Percentiles rank a stretch among this genome's conserved stretches.
Conservation (phyloP, 1,140 invertebrate genomes). For the Heliothis virescens region DNA sequence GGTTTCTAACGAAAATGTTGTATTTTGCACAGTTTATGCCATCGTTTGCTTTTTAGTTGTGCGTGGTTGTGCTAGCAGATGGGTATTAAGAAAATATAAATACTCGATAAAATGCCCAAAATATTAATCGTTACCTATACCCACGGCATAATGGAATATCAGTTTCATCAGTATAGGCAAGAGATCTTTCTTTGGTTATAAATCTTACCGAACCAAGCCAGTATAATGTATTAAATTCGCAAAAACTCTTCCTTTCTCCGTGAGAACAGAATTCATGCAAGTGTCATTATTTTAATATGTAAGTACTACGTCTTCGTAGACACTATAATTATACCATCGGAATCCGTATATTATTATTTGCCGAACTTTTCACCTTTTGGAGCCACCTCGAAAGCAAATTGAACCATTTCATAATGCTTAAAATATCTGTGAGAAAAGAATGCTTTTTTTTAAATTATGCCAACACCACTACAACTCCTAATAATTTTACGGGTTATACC, state of each 20-base stretch:
- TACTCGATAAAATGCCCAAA: too few species aligned
- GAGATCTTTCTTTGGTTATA: too few species aligned
- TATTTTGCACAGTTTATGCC: too few species aligned
- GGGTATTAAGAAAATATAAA: too few species aligned
- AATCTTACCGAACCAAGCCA: too few species aligned
- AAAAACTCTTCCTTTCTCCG: too few species aligned
- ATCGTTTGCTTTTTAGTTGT: too few species aligned
- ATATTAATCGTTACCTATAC: too few species aligned
- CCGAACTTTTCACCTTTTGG: conserved; percentile 1
- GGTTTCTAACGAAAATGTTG: not conserved
- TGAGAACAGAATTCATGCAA: conserved; percentile 10
- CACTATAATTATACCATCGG: conserved; percentile 31
- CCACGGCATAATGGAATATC: too few species aligned
- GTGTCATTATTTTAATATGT: not conserved
- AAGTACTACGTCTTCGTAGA: not conserved
- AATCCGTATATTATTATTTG: conserved; percentile 15
- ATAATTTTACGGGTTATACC: conserved; percentile 36
- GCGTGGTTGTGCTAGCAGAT: too few species aligned
- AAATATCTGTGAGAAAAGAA: conserved; percentile 35
- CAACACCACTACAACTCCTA: conserved; percentile 16
- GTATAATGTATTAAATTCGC: too few species aligned
- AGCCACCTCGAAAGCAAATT: conserved; percentile 4
- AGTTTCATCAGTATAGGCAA: too few species aligned
- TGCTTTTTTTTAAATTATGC: conserved; percentile 6
- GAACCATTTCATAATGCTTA: conserved; percentile 17